A percentile compares a stretch with the other conserved stretches of the same genome.
phyloP scores from a whole-genome alignment of 2,888 invertebrate genomes.

The Nipponacmea schrenckii region DNA sequence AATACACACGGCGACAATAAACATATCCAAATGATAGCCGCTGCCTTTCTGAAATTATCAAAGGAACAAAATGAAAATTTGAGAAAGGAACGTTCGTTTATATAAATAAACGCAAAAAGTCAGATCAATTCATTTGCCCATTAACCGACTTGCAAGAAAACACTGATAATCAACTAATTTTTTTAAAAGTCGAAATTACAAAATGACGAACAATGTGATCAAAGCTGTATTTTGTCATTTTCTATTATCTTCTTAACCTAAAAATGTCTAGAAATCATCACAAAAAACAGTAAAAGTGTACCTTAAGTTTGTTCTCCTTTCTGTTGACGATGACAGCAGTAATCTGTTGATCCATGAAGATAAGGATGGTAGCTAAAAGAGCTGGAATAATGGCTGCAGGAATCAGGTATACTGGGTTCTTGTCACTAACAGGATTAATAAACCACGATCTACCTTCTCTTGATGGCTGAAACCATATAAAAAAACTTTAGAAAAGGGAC shows the following conservation, averaged over 20 bases:
- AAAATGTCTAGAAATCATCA: too few relatives aligned
- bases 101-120: too few relatives aligned
- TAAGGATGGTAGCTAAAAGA: conserved; percentile 92
- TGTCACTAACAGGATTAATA: conserved; percentile 53
- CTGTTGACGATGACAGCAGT: conserved; percentile 98
- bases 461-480: conserved; percentile 50
- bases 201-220: too few relatives aligned
- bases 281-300: too few relatives aligned
- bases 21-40: conserved; percentile 94
- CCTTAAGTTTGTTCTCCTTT: conserved; percentile 95
- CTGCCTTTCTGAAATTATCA: conserved; percentile 80
- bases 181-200: too few relatives aligned
- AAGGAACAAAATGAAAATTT: neutral
- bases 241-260: too few relatives aligned
- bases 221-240: too few relatives aligned
- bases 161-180: too few relatives aligned
- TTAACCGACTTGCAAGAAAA: too few relatives aligned
- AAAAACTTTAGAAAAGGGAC: too few relatives aligned
- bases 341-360: conserved; percentile 99
- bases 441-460: conserved; percentile 51
- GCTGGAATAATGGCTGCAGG: conserved; percentile 87
- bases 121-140: too few relatives aligned
- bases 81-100: neutral
- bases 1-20: conserved; percentile 88
- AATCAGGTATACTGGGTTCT: conserved; percentile 81